A percentile compares a stretch with the other conserved stretches of the same genome.
Conservation (phyloP, 2,797 vertebrate genomes). For the Intellagama lesueurii region DNA sequence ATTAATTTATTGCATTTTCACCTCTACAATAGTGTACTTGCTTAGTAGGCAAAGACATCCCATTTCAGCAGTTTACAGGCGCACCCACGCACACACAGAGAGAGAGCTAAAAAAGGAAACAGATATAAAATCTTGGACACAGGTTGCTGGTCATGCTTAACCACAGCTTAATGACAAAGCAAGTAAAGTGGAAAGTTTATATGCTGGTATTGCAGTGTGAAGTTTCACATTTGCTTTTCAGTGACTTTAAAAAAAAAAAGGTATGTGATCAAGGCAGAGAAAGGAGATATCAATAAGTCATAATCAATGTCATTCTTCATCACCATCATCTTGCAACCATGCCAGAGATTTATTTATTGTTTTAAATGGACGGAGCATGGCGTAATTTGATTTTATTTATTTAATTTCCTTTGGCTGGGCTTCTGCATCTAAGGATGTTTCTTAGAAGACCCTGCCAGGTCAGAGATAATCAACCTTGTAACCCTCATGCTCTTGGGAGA, state of each 20-base stretch:
- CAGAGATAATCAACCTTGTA: slow-evolving; percentile 38
- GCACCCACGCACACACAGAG: neutral
- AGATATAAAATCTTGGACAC: slow-evolving; percentile 40
- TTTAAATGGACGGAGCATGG: slow-evolving; percentile 7
- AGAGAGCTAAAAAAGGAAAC: slow-evolving; percentile 32
- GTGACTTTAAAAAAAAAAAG: neutral
- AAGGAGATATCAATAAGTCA: slow-evolving; percentile 23
- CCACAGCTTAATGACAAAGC: slow-evolving; percentile 48
- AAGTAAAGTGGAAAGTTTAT: slow-evolving; percentile 47
- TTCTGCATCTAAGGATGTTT: neutral
- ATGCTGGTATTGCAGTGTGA: neutral
- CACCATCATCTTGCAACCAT: neutral
- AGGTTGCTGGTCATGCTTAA: slow-evolving; percentile 56
- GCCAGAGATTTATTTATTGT: neutral
- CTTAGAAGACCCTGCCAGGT: slow-evolving; percentile 13
- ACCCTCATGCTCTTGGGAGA: slow-evolving; percentile 29
- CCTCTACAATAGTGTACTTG: slow-evolving; percentile 8
- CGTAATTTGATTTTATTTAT: neutral
- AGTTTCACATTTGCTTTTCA: slow-evolving; percentile 25
- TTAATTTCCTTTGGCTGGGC: neutral
- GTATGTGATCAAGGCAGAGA: neutral
- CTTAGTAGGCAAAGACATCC: slow-evolving; percentile 30
- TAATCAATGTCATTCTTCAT: slow-evolving; percentile 22
- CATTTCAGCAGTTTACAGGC: slow-evolving; percentile 9
- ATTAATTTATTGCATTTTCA: slow-evolving; percentile 12